Percentiles rank a stretch among this genome's conserved stretches.
Conservation (phyloP, 2,113 vertebrate genomes). For the Amphiprion percula region DNA sequence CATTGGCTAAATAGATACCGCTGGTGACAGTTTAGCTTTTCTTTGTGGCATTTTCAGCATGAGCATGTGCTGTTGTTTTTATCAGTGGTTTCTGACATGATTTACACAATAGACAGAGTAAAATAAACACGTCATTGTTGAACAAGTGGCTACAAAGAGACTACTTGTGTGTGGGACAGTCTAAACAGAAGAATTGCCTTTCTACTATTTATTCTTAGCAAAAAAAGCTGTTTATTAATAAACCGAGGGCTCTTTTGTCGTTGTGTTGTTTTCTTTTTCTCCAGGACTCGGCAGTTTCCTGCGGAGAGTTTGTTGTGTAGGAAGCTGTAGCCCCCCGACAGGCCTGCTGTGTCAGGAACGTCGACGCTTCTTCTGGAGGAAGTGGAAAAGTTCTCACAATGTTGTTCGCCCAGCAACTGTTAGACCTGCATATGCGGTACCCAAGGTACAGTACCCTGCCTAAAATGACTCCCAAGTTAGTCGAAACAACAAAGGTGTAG, state of each 20-base stretch:
- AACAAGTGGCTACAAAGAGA: neutral
- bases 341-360: conserved; percentile 54
- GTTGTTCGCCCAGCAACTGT: conserved; percentile 81
- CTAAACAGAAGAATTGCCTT: neutral
- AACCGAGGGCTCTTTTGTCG: neutral
- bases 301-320: conserved; percentile 30
- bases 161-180: neutral
- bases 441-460: conserved; percentile 73
- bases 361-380: conserved; percentile 84
- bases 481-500: neutral
- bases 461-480: neutral
- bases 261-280: conserved; percentile 4
- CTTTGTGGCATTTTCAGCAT: too few species aligned
- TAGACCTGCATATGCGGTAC: conserved; percentile 78
- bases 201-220: neutral
- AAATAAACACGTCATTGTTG: neutral
- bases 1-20: too few species aligned
- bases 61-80: too few species aligned
- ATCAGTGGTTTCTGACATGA: too few species aligned
- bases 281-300: conserved; percentile 64
- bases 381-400: conserved; percentile 70
- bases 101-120: too few species aligned
- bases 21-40: neutral
- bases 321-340: conserved; percentile 16
- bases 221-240: neutral